Base-by-base conservation (phyloP, 2,797 vertebrate genomes). In the Scleropages formosus region DNA sequence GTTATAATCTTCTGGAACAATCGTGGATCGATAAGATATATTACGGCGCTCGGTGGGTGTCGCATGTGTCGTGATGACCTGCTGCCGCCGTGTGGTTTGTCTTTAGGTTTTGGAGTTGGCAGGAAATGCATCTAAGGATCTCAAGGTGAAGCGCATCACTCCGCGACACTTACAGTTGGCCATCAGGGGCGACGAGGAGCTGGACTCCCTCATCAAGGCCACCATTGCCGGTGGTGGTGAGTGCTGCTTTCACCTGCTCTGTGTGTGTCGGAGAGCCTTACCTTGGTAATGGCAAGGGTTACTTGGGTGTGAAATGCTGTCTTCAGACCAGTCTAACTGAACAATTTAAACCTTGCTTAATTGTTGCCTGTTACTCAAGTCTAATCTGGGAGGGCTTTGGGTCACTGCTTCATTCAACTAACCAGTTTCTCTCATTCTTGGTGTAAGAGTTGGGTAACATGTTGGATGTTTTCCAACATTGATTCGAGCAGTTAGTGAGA, bases 101-200 rank as follows among this genome's bases (percentile, higher is more conserved):
- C 2, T 4, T 8, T 74, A 93, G 92, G 93, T 94, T 0, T 82
- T 93, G 62, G 93, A 94, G 83, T 73, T 94, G 82, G 92, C 93
- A 75, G 93, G 93, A 74, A 94, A 94, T 24, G 93, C 93, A 0
- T 94, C 93, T 0, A 94, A 94, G 82, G 93, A 94, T 80, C 84
- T 94, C 46, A 94, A 94, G 69, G 93, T 94, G 82, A 94, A 94
- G 80, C 88, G 92, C 39, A 94, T 93, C 26, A 94, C 93, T 3
- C 93, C 93, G 0, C 92, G 93, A 63, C 93, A 94, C 80, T 85
- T 93, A 87, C 93, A 94, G 89, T 90, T 94, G 24, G 93, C 93
- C 78, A 94, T 94, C 49, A 84, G 93, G 85, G 93, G 93, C 47
- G 93, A 94, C 0, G 92, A 94, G 64, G 92, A 93, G 87, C 73